Base-by-base conservation (phyloP, 92 coral and sea anemone genomes). In the Porites divaricata region DNA sequence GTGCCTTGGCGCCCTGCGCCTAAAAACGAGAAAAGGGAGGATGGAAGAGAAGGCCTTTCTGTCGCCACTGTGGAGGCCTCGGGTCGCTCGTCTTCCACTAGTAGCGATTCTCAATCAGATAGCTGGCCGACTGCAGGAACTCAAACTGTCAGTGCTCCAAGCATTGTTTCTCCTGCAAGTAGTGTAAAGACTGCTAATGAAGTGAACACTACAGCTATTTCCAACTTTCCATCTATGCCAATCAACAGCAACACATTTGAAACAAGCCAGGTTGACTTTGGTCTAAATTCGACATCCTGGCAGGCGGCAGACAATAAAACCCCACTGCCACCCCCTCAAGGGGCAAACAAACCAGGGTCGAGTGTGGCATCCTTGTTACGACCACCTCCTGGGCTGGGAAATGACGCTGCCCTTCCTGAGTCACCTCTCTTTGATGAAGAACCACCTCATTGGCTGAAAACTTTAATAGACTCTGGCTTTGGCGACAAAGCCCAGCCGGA, bases 1-100 rank as follows among this genome's bases (percentile, higher is more conserved):
- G 99, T 97, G n/a, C 99, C 98, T 16, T 97, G 99, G 99, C 97
- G 97, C 13, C 99, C 95, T 4, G 81, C 85, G 0, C 88, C 90
- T 16, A 86, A 74, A 70, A 83, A 26, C 16, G 89, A 90, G 72
- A 90, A 26, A 68, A 74, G 81, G 51, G 91, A 87, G 45, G 90
- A 75, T n/a, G 85, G 73, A 15, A 79, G 81, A 76, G 94, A 88
- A 17, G 73, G 26, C 7, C 57, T 19, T n/a, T 65, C 75, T 51
- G 61, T 81, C 50, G 76, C 69, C 70, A 87, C 69, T 14, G 70
- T 28, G 16, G 72, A 78, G 10, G 17, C 67, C 3, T 48, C 89
- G 21, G 78, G 76, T 63, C 61, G 79, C 13, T 26, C 81, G 10
- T 68, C 79, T 16, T 63, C 81, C 79, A 66, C 75, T 65, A 89